Conservation (phyloP, 2,797 vertebrate species). For the Intellagama lesueurii region DNA sequence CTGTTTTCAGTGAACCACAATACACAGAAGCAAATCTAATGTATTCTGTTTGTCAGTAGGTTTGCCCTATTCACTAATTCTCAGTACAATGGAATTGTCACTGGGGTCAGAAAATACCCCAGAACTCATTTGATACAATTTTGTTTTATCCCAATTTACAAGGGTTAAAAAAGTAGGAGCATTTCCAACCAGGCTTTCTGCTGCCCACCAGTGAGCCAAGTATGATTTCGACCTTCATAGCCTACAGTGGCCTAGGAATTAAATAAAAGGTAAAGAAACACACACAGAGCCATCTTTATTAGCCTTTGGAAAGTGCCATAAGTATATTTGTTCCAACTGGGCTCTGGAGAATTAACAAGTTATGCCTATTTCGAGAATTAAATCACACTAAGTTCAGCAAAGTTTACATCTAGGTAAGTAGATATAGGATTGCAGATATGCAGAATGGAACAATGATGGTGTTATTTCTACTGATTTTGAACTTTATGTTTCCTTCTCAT, state of each 20-base stretch:
- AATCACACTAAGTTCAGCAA: neutral
- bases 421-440: neutral
- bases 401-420: neutral
- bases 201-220: neutral
- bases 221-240: neutral
- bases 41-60: no score
- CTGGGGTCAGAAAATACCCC: no score
- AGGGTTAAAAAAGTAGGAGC: neutral
- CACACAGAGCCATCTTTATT: neutral
- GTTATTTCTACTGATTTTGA: neutral
- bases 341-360: neutral
- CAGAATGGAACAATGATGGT: neutral
- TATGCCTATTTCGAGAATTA: neutral
- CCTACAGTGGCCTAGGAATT: neutral
- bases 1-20: no score
- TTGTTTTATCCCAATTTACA: no score
- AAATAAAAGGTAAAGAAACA: neutral
- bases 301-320: neutral
- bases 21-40: no score
- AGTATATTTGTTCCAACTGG: neutral
- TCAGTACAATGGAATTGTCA: no score
- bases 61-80: no score
- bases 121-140: no score
- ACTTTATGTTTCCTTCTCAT: neutral
- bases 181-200: neutral